Evolutionary conservation across 1,140 invertebrate species (phyloP).

Genomic region (Mya arenaria): DNA sequence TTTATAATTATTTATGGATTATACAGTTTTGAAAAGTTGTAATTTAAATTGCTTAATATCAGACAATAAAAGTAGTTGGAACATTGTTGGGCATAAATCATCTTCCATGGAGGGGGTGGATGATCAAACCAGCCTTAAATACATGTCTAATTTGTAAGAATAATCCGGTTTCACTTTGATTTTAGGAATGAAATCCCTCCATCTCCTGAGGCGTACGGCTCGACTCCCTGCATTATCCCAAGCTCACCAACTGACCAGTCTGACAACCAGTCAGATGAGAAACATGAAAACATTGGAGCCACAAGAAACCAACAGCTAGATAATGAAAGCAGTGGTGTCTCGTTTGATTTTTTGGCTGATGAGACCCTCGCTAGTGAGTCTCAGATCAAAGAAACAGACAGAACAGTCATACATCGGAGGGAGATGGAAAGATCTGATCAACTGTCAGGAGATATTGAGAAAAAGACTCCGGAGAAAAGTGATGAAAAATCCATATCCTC

Average conservation of each 20-base stretch:
- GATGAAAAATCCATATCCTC: too few species aligned
- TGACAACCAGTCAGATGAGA: background rate
- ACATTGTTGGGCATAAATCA: too few species aligned
- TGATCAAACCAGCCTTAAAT: too few species aligned
- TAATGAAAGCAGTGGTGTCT: background rate
- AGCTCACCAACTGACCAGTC: slow-evolving; percentile 60
- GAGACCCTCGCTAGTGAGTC: slow-evolving; percentile 6
- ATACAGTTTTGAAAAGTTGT: too few species aligned
- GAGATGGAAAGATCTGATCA: background rate
- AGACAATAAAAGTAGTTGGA: too few species aligned
- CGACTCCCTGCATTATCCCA: slow-evolving; percentile 66
- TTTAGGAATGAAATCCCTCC: slow-evolving; percentile 60
- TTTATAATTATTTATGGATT: too few species aligned
- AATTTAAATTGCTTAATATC: too few species aligned
- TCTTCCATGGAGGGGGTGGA: too few species aligned
- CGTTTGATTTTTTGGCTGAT: slow-evolving; percentile 30
- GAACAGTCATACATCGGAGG: background rate
- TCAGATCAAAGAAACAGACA: background rate
- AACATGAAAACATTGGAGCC: background rate
- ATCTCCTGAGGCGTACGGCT: slow-evolving; percentile 63
- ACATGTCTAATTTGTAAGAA: too few species aligned
- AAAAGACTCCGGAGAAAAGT: too few species aligned
- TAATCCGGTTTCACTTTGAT: too few species aligned
- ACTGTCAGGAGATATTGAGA: background rate
- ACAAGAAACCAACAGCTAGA: background rate